Evolutionary conservation across 2,113 vertebrate species (phyloP).

Genomic region (Lasiurus cinereus): DNA sequence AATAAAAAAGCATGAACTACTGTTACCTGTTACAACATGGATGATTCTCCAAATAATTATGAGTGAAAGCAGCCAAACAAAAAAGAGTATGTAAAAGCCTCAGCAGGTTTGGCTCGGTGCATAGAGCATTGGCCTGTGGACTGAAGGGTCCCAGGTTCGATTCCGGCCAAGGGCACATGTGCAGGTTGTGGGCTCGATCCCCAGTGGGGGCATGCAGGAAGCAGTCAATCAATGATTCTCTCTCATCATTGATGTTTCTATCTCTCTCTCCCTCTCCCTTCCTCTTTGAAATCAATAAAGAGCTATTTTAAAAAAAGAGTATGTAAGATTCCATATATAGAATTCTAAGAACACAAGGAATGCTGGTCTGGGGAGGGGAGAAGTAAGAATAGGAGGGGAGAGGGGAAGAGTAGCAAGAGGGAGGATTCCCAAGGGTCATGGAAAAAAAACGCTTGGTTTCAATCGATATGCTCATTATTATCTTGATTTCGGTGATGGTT

Average conservation of each 20-base stretch:
- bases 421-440: not conserved
- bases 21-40: too few species aligned
- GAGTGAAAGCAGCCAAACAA: not conserved
- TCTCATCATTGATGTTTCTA: too few species aligned
- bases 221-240: too few species aligned
- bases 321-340: not conserved
- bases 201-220: too few species aligned
- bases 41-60: not conserved
- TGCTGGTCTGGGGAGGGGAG: not conserved
- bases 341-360: slow-evolving; percentile 27
- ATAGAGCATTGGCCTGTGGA: too few species aligned
- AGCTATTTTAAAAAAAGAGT: not conserved
- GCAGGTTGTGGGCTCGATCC: too few species aligned
- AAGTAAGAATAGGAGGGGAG: not conserved
- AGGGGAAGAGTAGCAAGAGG: not conserved
- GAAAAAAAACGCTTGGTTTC: not conserved
- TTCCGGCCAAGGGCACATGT: too few species aligned
- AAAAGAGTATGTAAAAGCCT: not conserved
- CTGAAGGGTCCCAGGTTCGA: too few species aligned
- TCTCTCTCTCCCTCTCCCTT: too few species aligned
- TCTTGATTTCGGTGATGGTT: not conserved
- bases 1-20: not conserved
- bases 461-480: not conserved
- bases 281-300: too few species aligned
- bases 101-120: too few species aligned